Percentiles rank a stretch among this genome's conserved stretches.
These are phyloP conservation scores for Calephelis virginiensis DNA, from an alignment of 1,140 invertebrate genomes.

Conservation along the genomic window DNA sequence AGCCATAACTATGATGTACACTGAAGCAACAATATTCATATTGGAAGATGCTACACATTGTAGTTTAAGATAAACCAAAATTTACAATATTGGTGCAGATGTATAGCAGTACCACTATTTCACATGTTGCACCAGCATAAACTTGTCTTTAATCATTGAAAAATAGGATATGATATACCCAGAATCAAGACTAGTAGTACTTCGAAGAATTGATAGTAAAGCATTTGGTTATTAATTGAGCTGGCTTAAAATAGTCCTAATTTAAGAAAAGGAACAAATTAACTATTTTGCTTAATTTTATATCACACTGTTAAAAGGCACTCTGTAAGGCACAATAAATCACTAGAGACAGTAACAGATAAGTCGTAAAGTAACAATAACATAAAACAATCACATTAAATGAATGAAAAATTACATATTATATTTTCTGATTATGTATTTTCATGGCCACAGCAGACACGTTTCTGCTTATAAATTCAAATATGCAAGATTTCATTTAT, in stretches of 20 bases:
- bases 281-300: slow-evolving; percentile 1
- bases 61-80: too few relatives aligned
- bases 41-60: too few relatives aligned
- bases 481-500: slow-evolving; percentile 6
- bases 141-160: too few relatives aligned
- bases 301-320: slow-evolving; percentile 6
- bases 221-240: too few relatives aligned
- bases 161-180: too few relatives aligned
- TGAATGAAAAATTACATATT: neutral
- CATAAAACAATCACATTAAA: neutral
- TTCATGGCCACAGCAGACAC: slow-evolving; percentile 3
- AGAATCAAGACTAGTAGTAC: too few relatives aligned
- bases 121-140: too few relatives aligned
- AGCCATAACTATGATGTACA: too few relatives aligned
- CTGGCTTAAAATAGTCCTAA: neutral
- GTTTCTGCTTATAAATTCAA: slow-evolving; percentile 7
- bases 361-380: slow-evolving; percentile 2
- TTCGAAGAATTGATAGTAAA: too few relatives aligned
- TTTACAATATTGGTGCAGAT: too few relatives aligned
- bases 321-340: slow-evolving; percentile 10
- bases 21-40: too few relatives aligned
- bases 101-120: too few relatives aligned
- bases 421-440: slow-evolving; percentile 2
- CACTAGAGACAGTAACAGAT: slow-evolving; percentile 12
- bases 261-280: neutral